Base-by-base conservation (phyloP, 1,140 invertebrate genomes). In the Xylocopa sonorina region DNA sequence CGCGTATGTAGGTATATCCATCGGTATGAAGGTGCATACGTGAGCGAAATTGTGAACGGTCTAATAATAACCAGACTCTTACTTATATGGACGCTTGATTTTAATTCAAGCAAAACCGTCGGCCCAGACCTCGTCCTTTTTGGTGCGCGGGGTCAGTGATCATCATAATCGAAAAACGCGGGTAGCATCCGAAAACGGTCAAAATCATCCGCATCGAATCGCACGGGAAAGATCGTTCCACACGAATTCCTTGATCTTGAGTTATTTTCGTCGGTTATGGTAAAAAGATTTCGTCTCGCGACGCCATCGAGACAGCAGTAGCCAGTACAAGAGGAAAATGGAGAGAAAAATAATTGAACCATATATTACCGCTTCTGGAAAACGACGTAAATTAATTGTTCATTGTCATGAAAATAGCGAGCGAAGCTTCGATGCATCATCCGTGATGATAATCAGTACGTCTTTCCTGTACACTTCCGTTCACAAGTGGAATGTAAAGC, bases 31-130 rank as follows among this genome's bases (percentile, higher is more conserved):
- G 43, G 67, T 85, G 81, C 66, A 78, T 87, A 91, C 91, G 90
- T 91, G 91, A 91, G 82, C 58, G 64, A 89, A 86, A 89, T 91
- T 67, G 77, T 80, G 83, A 90, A 85, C 72, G 81, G 69, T 88
- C 87, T 90, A 90, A 89, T 91, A 91, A 91, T 90, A 91, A 89
- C 85, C 83, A 51, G 51, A 58, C 78, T 88, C 89, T 89, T 87
- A 86, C 84, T 76, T 87, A 82, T 87, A 88, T 77, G 81, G 74
- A 53, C 72, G 78, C 34, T 82, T 85, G 78, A 86, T 89, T 88
- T 88, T 82, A 86, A 88, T 88, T 85, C 74, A 87, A 82, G 58
- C 68, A 78, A 82, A 84, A 86, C 75, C 69, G 46, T 38, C 48
- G 38, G 48, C 24, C 29, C 60, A 71, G 69, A 73, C 55, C 81